Conservation (phyloP, 1,140 invertebrate genomes). For the Philaenus spumarius region DNA sequence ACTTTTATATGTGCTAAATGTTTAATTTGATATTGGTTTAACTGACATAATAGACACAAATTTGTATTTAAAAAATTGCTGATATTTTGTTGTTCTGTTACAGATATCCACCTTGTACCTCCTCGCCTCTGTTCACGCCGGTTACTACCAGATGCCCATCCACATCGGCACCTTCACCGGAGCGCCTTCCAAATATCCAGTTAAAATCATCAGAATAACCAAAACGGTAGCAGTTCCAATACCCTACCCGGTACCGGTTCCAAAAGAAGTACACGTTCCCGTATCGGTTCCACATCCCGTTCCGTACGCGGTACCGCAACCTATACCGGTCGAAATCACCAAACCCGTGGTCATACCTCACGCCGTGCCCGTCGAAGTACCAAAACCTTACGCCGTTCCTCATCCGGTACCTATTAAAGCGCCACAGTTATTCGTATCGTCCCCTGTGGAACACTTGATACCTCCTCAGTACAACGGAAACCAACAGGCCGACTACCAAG, state of each 20-base stretch:
- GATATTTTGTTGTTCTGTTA: too few relatives aligned
- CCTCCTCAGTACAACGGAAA: not conserved
- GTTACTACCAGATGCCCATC: too few relatives aligned
- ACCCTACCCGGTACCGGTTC: conserved; percentile 8
- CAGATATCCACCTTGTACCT: not conserved
- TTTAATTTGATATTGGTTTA: too few relatives aligned
- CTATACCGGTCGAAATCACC: conserved; percentile 11
- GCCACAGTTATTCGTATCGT: not conserved
- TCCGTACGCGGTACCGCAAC: conserved; percentile 15
- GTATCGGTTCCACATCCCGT: conserved; percentile 15
- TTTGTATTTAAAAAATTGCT: too few relatives aligned
- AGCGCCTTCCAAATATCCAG: conserved; percentile 1
- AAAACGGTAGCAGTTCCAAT: conserved; percentile 18
- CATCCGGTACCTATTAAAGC: not conserved
- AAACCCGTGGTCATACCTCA: conserved; percentile 13
- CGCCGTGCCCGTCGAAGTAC: not conserved
- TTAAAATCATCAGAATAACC: conserved; percentile 15
- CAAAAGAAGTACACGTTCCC: conserved; percentile 7
- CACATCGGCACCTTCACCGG: conserved; percentile 7
- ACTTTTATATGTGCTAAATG: too few relatives aligned
- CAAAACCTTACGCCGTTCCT: conserved; percentile 9
- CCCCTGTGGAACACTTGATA: not conserved
- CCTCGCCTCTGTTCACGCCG: too few relatives aligned
- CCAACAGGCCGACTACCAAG: not conserved
- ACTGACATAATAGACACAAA: too few relatives aligned